phyloP scores from a whole-genome alignment of 2,113 vertebrate species.

The Danio rerio region DNA sequence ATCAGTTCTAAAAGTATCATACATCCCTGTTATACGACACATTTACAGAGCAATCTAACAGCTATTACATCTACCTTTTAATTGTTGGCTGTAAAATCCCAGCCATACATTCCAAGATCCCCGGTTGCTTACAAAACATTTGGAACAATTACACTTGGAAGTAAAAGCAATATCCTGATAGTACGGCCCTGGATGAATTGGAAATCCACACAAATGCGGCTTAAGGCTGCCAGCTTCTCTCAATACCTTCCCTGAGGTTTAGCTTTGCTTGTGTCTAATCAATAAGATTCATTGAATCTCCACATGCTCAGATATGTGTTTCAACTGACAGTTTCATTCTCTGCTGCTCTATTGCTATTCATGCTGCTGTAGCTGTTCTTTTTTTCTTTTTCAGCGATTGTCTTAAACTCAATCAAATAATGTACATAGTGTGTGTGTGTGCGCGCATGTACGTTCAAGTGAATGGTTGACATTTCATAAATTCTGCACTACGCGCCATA shows the following conservation, averaged over 20 bases:
- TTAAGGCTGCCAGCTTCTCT: conserved; percentile 25
- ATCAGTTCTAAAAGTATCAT: too few relatives aligned
- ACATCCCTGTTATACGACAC: neutral
- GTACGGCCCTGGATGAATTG: conserved; percentile 15
- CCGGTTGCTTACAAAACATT: conserved; percentile 48
- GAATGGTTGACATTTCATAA: conserved; percentile 9
- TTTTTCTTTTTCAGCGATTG: conserved; percentile 8
- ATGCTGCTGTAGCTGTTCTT: conserved; percentile 33
- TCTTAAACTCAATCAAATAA: conserved; percentile 22
- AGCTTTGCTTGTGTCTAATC: conserved; percentile 40
- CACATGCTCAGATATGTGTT: conserved; percentile 32
- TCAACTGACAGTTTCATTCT: conserved; percentile 44
- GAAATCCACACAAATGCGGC: conserved; percentile 29
- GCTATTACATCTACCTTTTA: neutral
- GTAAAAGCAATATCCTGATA: conserved; percentile 32
- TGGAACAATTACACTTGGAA: conserved; percentile 41
- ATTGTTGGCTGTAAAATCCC: conserved; percentile 54
- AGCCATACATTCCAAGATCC: conserved; percentile 65
- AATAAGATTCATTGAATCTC: conserved; percentile 47
- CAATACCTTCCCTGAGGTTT: neutral
- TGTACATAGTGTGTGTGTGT: neutral
- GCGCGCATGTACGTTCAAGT: neutral
- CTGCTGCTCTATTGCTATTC: conserved; percentile 54
- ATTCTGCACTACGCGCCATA: neutral
- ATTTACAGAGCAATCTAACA: neutral